Evolutionary conservation across 2,113 vertebrate genomes (phyloP).

Genomic region (Leuciscus idus): DNA sequence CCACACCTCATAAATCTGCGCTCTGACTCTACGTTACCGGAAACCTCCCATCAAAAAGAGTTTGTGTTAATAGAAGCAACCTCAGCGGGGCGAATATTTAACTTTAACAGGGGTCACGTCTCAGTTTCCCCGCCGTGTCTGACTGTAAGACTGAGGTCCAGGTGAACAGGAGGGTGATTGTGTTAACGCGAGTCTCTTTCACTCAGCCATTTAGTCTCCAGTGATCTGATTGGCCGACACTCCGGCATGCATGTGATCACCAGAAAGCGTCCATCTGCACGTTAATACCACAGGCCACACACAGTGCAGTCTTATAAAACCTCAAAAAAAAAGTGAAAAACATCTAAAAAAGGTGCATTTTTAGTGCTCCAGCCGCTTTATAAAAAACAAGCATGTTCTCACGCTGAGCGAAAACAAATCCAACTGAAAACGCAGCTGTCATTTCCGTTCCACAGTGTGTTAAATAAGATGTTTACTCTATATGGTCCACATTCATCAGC

Average conservation of each 20-base stretch:
- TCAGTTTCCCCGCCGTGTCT: neutral
- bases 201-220: slow-evolving; percentile 22
- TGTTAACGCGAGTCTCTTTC: neutral
- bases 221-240: slow-evolving; percentile 25
- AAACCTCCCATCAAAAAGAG: slow-evolving; percentile 9
- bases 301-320: neutral
- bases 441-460: neutral
- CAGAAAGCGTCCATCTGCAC: neutral
- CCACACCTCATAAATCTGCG: neutral
- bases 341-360: neutral
- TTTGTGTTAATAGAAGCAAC: neutral
- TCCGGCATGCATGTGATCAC: slow-evolving; percentile 38
- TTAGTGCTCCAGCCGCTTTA: neutral
- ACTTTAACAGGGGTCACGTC: slow-evolving; percentile 3
- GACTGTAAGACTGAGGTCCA: neutral
- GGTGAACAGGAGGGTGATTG: slow-evolving; percentile 39
- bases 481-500: no score
- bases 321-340: neutral
- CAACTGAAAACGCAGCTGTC: neutral
- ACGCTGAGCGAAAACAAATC: slow-evolving; percentile 14
- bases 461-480: slow-evolving; percentile 27
- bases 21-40: neutral
- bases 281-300: slow-evolving; percentile 33
- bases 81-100: slow-evolving; percentile 31
- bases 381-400: neutral